Conservation (phyloP, 2,113 vertebrate genomes). For the Hemiprocne comata region DNA sequence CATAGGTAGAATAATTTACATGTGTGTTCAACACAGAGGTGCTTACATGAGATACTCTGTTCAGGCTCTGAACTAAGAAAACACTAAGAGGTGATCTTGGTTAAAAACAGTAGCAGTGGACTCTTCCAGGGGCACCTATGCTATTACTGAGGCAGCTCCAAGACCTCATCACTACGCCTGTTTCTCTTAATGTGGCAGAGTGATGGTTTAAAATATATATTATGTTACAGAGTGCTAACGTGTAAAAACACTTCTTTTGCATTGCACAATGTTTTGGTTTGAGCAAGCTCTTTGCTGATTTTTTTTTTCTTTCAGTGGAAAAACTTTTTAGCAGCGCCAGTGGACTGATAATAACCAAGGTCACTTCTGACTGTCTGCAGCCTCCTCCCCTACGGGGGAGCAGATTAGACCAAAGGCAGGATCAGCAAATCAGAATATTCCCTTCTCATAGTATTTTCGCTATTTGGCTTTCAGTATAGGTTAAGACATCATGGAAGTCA, state of each 20-base stretch:
- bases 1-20: not conserved
- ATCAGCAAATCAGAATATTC: too few species aligned
- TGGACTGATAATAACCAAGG: too few species aligned
- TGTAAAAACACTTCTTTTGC: not conserved
- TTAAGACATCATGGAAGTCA: too few species aligned
- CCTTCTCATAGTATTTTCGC: too few species aligned
- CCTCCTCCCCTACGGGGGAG: too few species aligned
- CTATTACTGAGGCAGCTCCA: not conserved
- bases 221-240: not conserved
- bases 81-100: not conserved
- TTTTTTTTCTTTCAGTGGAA: too few species aligned
- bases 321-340: too few species aligned
- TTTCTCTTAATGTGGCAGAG: not conserved
- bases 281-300: too few species aligned
- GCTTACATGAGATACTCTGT: not conserved
- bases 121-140: not conserved
- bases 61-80: not conserved
- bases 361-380: too few species aligned
- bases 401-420: too few species aligned
- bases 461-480: too few species aligned
- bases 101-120: not conserved
- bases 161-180: not conserved
- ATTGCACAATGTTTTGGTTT: too few species aligned
- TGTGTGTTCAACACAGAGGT: not conserved
- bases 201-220: not conserved